Evolutionary conservation across 2,888 invertebrate species (phyloP).

Genomic region (Cerastis rubricosa): DNA sequence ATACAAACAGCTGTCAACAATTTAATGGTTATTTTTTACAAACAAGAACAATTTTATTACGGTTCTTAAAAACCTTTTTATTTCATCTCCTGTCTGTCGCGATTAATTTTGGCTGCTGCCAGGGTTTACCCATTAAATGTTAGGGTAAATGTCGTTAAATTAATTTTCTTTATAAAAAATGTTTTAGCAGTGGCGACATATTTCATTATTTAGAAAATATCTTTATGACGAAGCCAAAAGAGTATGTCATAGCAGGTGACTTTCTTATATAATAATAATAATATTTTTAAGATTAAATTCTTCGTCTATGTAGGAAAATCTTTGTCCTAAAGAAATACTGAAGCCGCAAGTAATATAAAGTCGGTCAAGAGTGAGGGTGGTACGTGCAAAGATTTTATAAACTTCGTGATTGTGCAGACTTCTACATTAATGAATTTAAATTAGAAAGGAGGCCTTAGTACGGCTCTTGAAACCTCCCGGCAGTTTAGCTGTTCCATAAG

Average conservation of each 20-base stretch:
- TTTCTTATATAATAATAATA: no score
- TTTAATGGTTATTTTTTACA: slow-evolving; percentile 16
- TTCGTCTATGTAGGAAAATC: not conserved
- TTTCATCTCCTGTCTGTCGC: slow-evolving; percentile 55
- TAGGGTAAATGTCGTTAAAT: slow-evolving; percentile 43
- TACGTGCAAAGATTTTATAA: slow-evolving; percentile 51
- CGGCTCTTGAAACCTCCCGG: not conserved
- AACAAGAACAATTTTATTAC: slow-evolving; percentile 53
- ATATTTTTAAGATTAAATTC: not conserved
- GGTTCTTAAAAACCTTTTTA: slow-evolving; percentile 53
- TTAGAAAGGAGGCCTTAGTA: slow-evolving; percentile 20
- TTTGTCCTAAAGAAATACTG: slow-evolving; percentile 2
- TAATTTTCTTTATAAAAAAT: slow-evolving; percentile 44
- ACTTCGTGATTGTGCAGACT: slow-evolving; percentile 1
- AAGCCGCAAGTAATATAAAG: slow-evolving; percentile 23
- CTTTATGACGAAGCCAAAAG: not conserved
- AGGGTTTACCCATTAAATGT: slow-evolving; percentile 41
- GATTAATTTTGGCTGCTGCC: slow-evolving; percentile 48
- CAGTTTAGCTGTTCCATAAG: slow-evolving; percentile 3
- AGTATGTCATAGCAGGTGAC: not conserved
- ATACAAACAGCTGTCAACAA: slow-evolving; percentile 24
- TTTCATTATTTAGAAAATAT: slow-evolving; percentile 8
- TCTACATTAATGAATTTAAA: slow-evolving; percentile 34
- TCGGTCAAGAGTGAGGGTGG: slow-evolving; percentile 39
- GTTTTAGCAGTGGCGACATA: not conserved